Evolutionary conservation across 2,888 invertebrate species (phyloP), one percentile per base, ranked within the genome.

Genomic region (Noctua comes): DNA sequence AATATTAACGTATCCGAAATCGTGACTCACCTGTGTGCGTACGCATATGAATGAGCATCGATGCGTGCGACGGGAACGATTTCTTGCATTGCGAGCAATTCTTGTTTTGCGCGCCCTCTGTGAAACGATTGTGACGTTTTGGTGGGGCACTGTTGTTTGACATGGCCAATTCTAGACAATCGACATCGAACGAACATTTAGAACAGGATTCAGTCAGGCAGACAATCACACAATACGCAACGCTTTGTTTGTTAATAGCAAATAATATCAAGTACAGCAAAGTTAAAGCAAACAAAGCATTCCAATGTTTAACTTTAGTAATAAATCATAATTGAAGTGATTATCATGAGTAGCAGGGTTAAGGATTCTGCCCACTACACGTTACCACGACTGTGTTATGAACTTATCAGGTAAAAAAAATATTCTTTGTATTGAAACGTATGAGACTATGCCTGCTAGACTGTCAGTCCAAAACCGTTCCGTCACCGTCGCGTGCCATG

Each of bases 41-140:
- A 90, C 98, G 96, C 94, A 97, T 97, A 93, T 98, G 98, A 90
- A 98, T 98, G 81, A 98, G 97, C 98, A 98, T 98, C 78, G 98
- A 98, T 75, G 98, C 98, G 93, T 98, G 98, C 75, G 98, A 98
- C 79, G 98, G 98, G 95, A 98, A 98, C 86, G 97, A 97, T 95
- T 98, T 98, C 93, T 97, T 97, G 96, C 98, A 98, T 82, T 97
- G 97, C 90, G 97, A 94, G 94, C 98, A 98, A 85, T 95, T 96
- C 95, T 97, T 97, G 93, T 96, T 97, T 92, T 97, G 96, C 91
- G 94, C 95, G 92, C 97, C 97, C 93, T 96, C 95, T 95, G 97
- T 96, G 96, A 97, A 96, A 96, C 97, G 96, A 95, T 97, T 97
- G 95, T 97, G 97, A 95, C 97, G 96, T 95, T 97, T 97, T 92